These are phyloP conservation scores for Lottia scabra DNA, from an alignment of 2,888 invertebrate species.

Conservation along the genomic window DNA sequence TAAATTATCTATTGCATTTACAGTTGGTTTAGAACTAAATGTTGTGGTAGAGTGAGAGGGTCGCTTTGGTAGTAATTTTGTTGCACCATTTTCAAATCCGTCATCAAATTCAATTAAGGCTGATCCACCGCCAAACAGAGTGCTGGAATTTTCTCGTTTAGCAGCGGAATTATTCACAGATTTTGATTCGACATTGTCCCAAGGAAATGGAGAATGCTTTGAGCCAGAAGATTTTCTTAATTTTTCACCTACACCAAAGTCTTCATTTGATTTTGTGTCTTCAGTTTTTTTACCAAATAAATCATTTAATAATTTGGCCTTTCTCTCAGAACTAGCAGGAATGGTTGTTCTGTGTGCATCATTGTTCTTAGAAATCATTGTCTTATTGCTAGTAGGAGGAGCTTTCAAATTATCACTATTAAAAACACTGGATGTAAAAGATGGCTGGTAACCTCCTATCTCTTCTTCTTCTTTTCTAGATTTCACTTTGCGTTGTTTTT, in stretches of 20 bases:
- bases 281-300: slow-evolving; percentile 52
- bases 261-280: slow-evolving; percentile 37
- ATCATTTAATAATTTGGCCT: slow-evolving; percentile 53
- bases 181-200: slow-evolving; percentile 41
- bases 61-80: slow-evolving; percentile 43
- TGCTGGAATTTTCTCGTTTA: slow-evolving; percentile 40
- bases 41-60: slow-evolving; percentile 50
- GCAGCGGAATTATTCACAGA: slow-evolving; percentile 28
- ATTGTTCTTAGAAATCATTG: slow-evolving; percentile 42
- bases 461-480: slow-evolving; percentile 36
- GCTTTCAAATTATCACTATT: slow-evolving; percentile 9
- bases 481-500: slow-evolving; percentile 36
- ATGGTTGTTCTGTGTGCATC: slow-evolving; percentile 19
- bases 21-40: slow-evolving; percentile 52
- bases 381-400: slow-evolving; percentile 27
- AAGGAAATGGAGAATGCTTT: slow-evolving; percentile 49
- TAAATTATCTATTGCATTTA: slow-evolving; percentile 56
- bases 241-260: slow-evolving; percentile 36
- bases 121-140: slow-evolving; percentile 57
- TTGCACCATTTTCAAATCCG: slow-evolving; percentile 29
- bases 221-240: slow-evolving; percentile 29
- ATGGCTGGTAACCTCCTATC: slow-evolving; percentile 56
- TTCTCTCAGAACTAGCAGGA: slow-evolving; percentile 30
- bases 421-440: slow-evolving; percentile 40
- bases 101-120: slow-evolving; percentile 55